These are phyloP conservation scores for Drosophila nigromelanica DNA, from an alignment of 1,140 invertebrate species.

Conservation along the genomic window DNA sequence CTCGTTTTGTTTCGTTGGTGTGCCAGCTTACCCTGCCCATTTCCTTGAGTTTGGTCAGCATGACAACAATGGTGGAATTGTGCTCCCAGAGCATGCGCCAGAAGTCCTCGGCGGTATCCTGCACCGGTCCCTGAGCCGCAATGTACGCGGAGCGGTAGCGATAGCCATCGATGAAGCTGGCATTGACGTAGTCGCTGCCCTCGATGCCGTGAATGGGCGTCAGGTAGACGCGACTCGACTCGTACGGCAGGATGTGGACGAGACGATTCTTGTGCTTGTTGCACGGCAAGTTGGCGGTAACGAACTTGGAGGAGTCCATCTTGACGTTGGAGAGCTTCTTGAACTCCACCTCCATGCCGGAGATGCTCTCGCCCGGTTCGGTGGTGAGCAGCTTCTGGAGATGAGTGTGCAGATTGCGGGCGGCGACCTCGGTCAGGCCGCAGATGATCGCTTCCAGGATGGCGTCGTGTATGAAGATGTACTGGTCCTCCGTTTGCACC, in stretches of 20 bases:
- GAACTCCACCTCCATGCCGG: slow-evolving; percentile 99
- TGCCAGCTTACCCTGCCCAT: slow-evolving; percentile 93
- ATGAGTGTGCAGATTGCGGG: slow-evolving; percentile 95
- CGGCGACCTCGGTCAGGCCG: slow-evolving; percentile 97
- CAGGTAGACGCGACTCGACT: slow-evolving; percentile 96
- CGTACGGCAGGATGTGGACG: slow-evolving; percentile 98
- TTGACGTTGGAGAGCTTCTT: slow-evolving; percentile 98
- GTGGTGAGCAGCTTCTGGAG: slow-evolving; percentile 95
- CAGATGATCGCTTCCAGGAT: slow-evolving; percentile 97
- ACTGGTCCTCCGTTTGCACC: slow-evolving; percentile 99
- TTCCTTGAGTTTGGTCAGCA: slow-evolving; percentile 98
- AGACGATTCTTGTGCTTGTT: slow-evolving; percentile 99
- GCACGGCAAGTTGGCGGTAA: slow-evolving; percentile 96
- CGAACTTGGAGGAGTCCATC: slow-evolving; percentile 96
- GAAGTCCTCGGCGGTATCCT: slow-evolving; percentile 98
- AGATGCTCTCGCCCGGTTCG: slow-evolving; percentile 93
- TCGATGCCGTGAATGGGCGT: slow-evolving; percentile 95
- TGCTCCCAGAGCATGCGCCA: slow-evolving; percentile 99
- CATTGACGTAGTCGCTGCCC: slow-evolving; percentile 99
- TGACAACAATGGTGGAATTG: slow-evolving; percentile 99
- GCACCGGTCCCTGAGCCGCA: slow-evolving; percentile 98
- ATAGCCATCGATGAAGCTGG: slow-evolving; percentile 98
- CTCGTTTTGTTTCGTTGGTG: too few relatives aligned
- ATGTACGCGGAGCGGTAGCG: slow-evolving; percentile 97
- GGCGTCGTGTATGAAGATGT: slow-evolving; percentile 99